Evolutionary conservation across 1,140 invertebrate genomes (phyloP), one percentile per base, ranked within the genome.

Genomic region (Ips nitidus): DNA sequence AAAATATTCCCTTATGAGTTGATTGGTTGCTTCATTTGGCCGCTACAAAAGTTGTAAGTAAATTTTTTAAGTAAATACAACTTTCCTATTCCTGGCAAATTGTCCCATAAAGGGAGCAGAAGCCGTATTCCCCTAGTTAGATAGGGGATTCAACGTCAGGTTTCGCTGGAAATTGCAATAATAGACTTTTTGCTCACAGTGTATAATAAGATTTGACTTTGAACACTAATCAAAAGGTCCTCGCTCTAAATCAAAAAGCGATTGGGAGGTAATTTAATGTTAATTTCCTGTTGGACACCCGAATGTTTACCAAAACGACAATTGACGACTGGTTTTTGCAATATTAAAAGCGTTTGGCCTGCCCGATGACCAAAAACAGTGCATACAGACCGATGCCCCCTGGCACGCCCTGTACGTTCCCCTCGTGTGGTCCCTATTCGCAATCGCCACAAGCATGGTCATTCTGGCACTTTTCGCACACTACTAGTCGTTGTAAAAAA

Each of bases 401-500:
- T 78, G 79, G 79, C 79, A 80, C 78, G 79, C 78, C 73, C 68
- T 77, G 75, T 76, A 72, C 71, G 60, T 70, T 70, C 75, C 75
- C 73, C 73, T 79, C 74, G 75, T 78, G 63, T 79, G 78, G 79
- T 79, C 79, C 64, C 71, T 80, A 75, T 71, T 80, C 72, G 79
- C 78, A 74, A 77, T 80, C 74, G 78, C 78, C 73, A 78, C 78
- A 73, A 80, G 79, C 78, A 80, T 80, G 79, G 75, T 79, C 75
- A 75, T 80, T 74, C 78, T 80, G 79, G 79, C 79, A 80, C 78
- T 80, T 71, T 78, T 80, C 74, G 76, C 78, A 77, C 78, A 79
- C 73, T 77, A 78, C 70, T 78, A 68, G 50, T 60, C 55, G 36
- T 50, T 50, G n/a, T n/a, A n/a, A 50, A 50, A 22, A 40, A 74